phyloP scores from a whole-genome alignment of 2,797 vertebrate genomes.

The Chrosomus eos region DNA sequence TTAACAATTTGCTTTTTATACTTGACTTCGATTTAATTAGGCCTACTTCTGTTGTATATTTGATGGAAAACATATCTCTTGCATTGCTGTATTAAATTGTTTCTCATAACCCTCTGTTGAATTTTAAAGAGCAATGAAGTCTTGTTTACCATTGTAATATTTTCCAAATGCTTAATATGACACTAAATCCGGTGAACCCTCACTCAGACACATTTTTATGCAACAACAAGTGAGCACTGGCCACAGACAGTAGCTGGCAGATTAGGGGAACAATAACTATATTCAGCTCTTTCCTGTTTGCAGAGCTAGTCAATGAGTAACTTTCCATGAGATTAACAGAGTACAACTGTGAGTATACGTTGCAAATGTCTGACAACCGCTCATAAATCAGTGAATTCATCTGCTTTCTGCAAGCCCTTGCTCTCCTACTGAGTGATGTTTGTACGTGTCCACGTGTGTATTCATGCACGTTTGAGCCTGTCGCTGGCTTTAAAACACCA shows the following conservation, averaged over 20 bases:
- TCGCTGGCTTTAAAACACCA: slow-evolving; percentile 43
- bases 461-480: slow-evolving; percentile 70
- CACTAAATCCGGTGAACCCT: background rate
- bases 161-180: background rate
- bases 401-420: slow-evolving; percentile 48
- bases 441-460: slow-evolving; percentile 23
- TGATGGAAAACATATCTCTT: background rate
- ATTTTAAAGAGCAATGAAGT: background rate
- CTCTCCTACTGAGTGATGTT: slow-evolving; percentile 26
- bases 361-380: slow-evolving; percentile 20
- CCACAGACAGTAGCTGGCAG: background rate
- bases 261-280: background rate
- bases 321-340: slow-evolving; percentile 39
- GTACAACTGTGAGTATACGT: slow-evolving; percentile 26
- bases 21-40: background rate
- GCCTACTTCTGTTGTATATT: background rate
- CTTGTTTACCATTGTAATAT: background rate
- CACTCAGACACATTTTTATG: background rate
- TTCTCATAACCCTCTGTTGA: background rate
- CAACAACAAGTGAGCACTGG: background rate
- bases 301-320: slow-evolving; percentile 51
- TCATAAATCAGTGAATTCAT: slow-evolving; percentile 63
- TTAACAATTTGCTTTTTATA: background rate
- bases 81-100: background rate
- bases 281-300: slow-evolving; percentile 28